These are phyloP conservation scores for Henricia sp. DNA, from an alignment of 53 echinoderm and acorn worm species.

Conservation along the genomic window DNA sequence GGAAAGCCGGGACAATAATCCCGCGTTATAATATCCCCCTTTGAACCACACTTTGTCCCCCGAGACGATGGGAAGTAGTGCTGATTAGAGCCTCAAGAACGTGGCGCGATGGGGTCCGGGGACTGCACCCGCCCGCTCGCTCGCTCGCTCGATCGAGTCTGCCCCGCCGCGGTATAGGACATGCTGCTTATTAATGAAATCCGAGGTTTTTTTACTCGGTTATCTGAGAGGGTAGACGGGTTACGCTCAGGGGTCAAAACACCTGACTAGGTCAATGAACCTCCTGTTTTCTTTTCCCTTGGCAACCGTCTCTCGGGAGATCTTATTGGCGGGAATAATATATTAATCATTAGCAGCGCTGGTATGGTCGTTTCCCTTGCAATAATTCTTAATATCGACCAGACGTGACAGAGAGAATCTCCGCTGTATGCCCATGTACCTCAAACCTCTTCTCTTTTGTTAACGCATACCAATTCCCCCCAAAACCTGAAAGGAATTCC, in stretches of 20 bases:
- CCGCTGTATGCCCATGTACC: no score
- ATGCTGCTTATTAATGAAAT: conserved; percentile 57
- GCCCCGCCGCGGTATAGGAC: neutral
- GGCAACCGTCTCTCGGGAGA: conserved; percentile 16
- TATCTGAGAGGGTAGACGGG: conserved; percentile 57
- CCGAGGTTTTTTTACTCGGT: conserved; percentile 37
- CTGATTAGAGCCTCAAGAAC: conserved; percentile 52
- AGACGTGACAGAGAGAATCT: no score
- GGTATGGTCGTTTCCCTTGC: no score
- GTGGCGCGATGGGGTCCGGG: neutral
- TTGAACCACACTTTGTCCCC: conserved; percentile 55
- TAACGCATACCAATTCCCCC: no score
- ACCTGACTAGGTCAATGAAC: conserved; percentile 58
- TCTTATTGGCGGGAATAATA: conserved; percentile 43
- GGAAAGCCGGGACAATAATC: conserved; percentile 60
- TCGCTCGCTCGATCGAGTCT: neutral
- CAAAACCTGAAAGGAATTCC: no score
- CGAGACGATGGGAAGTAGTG: conserved; percentile 31
- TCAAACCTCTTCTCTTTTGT: no score
- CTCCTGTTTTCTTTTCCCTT: conserved; percentile 22
- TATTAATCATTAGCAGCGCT: conserved; percentile 49
- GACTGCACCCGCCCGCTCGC: conserved; percentile 11
- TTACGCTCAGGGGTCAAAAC: conserved; percentile 39
- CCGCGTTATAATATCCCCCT: conserved; percentile 55
- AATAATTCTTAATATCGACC: no score